Evolutionary conservation across 1,140 invertebrate genomes (phyloP).

Genomic region (Arctopsyche grandis): DNA sequence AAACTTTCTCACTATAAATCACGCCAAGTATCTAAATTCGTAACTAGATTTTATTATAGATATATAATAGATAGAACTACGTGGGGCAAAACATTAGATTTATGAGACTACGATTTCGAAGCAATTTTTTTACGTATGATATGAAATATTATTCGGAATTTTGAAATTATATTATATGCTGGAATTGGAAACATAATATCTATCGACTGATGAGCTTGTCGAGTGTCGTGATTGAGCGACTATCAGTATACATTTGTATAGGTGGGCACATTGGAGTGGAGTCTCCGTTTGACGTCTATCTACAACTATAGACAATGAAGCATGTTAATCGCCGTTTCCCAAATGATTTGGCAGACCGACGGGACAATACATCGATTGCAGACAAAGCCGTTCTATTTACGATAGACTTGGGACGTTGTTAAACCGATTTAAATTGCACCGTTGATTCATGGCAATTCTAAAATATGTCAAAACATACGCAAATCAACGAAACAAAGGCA

Average conservation of each 20-base stretch:
- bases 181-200: too few species aligned
- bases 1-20: not conserved
- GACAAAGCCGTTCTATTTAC: not conserved
- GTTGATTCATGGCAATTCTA: too few species aligned
- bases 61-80: not conserved
- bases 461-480: too few species aligned
- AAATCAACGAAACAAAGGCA: too few species aligned
- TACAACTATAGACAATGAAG: not conserved
- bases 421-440: too few species aligned
- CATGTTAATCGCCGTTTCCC: constrained; percentile 19
- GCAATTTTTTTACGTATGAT: too few species aligned
- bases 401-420: not conserved
- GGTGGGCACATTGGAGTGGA: not conserved
- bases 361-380: not conserved
- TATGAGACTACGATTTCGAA: not conserved
- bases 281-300: not conserved
- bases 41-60: constrained; percentile 6
- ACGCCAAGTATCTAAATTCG: not conserved
- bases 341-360: not conserved
- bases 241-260: not conserved
- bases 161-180: too few species aligned
- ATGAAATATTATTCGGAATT: too few species aligned
- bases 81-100: not conserved
- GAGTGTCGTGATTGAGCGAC: too few species aligned
- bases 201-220: too few species aligned